phyloP scores from a whole-genome alignment of 35 echinoderm and acorn worm species.

The Lytechinus pictus region DNA sequence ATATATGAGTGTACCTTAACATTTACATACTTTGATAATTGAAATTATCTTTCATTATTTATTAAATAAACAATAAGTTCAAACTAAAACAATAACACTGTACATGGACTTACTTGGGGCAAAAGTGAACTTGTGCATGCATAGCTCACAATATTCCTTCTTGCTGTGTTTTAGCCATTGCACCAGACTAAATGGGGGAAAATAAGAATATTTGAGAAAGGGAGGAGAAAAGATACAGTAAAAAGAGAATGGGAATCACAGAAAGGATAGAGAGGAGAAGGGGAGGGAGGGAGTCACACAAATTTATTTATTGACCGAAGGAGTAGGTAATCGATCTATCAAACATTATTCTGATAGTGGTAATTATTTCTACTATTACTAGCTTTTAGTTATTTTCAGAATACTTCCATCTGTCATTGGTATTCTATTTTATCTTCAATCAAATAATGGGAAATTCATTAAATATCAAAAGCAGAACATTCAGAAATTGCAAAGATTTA shows the following conservation, averaged over 20 bases:
- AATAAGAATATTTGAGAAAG: too few relatives aligned
- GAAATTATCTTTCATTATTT: not conserved
- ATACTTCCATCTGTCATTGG: too few relatives aligned
- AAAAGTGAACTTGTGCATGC: slow-evolving; percentile 96
- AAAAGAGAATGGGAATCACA: too few relatives aligned
- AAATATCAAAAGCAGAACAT: too few relatives aligned
- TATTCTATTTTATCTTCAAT: too few relatives aligned
- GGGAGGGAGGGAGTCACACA: not conserved
- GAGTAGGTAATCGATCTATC: not conserved
- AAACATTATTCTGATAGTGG: not conserved
- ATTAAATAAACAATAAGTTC: not conserved
- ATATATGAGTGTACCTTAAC: too few relatives aligned
- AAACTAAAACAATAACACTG: not conserved
- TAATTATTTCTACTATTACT: too few relatives aligned
- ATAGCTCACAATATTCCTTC: slow-evolving; percentile 99
- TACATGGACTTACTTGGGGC: slow-evolving; percentile 91
- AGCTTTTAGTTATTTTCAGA: too few relatives aligned
- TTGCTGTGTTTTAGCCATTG: slow-evolving; percentile 99
- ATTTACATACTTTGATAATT: too few relatives aligned
- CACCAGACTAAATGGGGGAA: slow-evolving; percentile 63
- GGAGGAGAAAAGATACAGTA: not conserved
- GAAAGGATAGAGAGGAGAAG: not conserved
- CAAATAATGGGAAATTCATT: too few relatives aligned
- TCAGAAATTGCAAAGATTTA: too few relatives aligned
- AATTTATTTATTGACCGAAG: not conserved